These are phyloP conservation scores for western clawed frog (Xenopus tropicalis) DNA, from an alignment of 2,113 vertebrate genomes.

Conservation along the genomic window UCB_Xtro_10.0 CM004445.2:151912501-151913000, in stretches of 20 bases:
- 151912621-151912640: not conserved
- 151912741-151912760: conserved; percentile 71
- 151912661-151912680: conserved; percentile 5
- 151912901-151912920: no score
- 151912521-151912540: no score
- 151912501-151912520: no score
- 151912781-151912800: conserved; percentile 81
- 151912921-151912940: no score
- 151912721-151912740: conserved; percentile 30
- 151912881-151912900: no score
- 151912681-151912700: conserved; percentile 25
- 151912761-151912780: conserved; percentile 78
- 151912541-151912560: no score
- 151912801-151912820: conserved; percentile 79
- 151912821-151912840: conserved; percentile 87
- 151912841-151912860: no score
- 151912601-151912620: not conserved
- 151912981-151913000: no score
- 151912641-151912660: no score
- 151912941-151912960: no score
- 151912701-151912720: conserved; percentile 23
- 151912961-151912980: no score
- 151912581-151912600: not conserved
- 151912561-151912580: not conserved
- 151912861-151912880: no score